These are phyloP conservation scores for Phasianus colchicus DNA, from an alignment of 2,113 vertebrate species.

Conservation along the genomic window DNA sequence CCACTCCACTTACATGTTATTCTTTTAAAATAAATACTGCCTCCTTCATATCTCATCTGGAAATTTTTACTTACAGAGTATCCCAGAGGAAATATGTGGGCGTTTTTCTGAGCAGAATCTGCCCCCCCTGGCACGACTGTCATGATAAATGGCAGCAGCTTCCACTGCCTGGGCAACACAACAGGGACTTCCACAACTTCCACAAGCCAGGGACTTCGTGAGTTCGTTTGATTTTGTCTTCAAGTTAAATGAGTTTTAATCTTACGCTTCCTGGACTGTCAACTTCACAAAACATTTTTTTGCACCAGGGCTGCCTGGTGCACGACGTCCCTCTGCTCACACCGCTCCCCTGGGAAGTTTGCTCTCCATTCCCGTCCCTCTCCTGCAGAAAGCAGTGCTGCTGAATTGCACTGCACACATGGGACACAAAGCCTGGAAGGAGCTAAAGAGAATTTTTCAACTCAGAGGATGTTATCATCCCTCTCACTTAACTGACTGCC, in stretches of 20 bases:
- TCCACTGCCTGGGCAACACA: neutral
- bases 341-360: fast-evolving
- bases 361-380: no score
- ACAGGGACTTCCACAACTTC: neutral
- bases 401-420: neutral
- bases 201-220: neutral
- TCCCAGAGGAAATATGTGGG: neutral
- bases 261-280: neutral
- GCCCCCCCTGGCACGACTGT: neutral
- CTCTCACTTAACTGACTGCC: fast-evolving
- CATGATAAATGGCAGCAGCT: neutral
- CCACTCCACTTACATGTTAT: neutral
- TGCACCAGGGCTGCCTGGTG: no score
- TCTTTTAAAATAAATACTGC: neutral
- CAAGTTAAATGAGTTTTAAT: neutral
- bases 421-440: neutral
- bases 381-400: neutral
- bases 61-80: neutral
- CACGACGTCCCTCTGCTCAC: neutral
- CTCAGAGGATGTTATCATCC: neutral
- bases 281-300: neutral
- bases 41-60: neutral
- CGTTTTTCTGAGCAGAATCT: neutral
- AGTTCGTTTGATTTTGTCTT: neutral
- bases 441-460: neutral